Conservation (phyloP, 2,888 invertebrate species). For the Bedellia somnulentella region DNA sequence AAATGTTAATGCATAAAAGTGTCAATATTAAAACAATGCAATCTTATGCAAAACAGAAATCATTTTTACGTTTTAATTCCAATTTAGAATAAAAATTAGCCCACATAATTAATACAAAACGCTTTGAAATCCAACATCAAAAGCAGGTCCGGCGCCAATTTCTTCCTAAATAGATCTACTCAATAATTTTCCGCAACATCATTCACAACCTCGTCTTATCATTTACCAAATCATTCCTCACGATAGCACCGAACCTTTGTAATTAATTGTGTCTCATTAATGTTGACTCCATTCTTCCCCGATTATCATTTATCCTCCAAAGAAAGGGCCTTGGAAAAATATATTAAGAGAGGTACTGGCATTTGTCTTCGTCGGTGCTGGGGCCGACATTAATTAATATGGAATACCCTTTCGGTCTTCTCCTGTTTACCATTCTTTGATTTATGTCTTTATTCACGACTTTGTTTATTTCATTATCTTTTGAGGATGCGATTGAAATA, state of each 20-base stretch:
- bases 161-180: no score
- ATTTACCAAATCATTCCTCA: not conserved
- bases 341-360: conserved; percentile 44
- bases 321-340: conserved; percentile 44
- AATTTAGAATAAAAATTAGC: no score
- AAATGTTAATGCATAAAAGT: no score
- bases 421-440: conserved; percentile 39
- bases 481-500: not conserved
- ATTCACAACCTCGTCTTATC: no score
- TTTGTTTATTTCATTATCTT: conserved; percentile 20
- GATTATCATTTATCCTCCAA: conserved; percentile 47
- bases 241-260: conserved; percentile 15
- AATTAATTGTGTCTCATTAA: conserved; percentile 49
- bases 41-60: no score
- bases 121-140: no score
- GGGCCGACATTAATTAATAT: conserved; percentile 53
- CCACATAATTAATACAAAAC: no score
- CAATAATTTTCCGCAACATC: conserved; percentile 10
- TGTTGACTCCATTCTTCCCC: conserved; percentile 56
- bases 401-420: conserved; percentile 48
- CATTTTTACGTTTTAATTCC: no score
- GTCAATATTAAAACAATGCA: no score
- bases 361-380: conserved; percentile 56
- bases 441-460: conserved; percentile 31
- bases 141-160: no score